Evolutionary conservation across 2,797 vertebrate genomes (phyloP), one percentile per base, ranked within the genome.

Genomic region (Falco columbarius): DNA sequence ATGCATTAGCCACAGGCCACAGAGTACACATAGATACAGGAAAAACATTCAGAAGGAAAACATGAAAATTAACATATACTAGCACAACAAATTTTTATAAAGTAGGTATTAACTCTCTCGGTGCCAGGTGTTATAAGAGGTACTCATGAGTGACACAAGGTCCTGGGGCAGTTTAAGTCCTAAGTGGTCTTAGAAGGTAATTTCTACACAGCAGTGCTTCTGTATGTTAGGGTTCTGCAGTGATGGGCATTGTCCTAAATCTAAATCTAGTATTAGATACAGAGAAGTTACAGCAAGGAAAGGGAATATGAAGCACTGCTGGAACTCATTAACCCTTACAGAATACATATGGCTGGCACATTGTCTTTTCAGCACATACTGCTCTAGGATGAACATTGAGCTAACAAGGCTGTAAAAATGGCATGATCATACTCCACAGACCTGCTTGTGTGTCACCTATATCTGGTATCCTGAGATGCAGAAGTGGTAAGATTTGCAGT

Each of bases 1-100:
- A 17, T 47, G 62, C 62, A 55, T 97, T 97, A 98, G 67, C 85
- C 83, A 86, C 84, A 97, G 92, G 90, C 96, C 94, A 95, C 51
- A 90, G 87, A 63, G 46, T 89, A 93, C 95, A 79, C 89, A 94
- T 20, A 92, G 90, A 96, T 71, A 71, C 3, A 55, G 76, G n/a
- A 80, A 93, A 90, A 96, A 85, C 20, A 63, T 89, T 71, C 59
- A 56, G 38, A 70, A 96, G 38, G 66, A 90, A 95, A 95, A 71
- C 47, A 79, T 29, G 24, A 54, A 92, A 93, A 96, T 88, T 89
- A 94, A 87, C 75, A 88, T 87, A 85, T 27, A 68, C 10, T 89
- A 30, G 38, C 29, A 61, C 76, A 77, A 68, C 14, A 83, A 30
- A 36, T 19, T 79, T 84, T 88, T 75, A 82, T 79, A 44, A 93